Conservation (phyloP, 2,797 vertebrate species). For the Sitta carolinensis region DNA sequence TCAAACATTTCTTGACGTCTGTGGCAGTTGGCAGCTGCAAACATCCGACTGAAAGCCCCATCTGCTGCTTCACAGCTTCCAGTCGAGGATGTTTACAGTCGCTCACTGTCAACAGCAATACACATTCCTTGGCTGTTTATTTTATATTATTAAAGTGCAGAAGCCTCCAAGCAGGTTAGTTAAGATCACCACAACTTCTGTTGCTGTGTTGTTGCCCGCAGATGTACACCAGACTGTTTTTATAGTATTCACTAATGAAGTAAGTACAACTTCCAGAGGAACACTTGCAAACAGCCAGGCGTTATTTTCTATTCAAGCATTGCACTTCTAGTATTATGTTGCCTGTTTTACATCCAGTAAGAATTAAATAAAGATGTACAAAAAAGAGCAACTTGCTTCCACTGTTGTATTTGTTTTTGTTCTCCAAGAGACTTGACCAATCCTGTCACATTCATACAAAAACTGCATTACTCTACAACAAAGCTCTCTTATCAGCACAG, state of each 20-base stretch:
- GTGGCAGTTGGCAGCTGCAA: conserved; percentile 98
- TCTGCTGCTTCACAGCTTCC: conserved; percentile 92
- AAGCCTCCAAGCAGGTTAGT: conserved; percentile 43
- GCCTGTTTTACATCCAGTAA: not conserved
- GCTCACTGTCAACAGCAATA: conserved; percentile 89
- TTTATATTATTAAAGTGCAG: conserved; percentile 43
- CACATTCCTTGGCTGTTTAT: conserved; percentile 62
- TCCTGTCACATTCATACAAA: not conserved
- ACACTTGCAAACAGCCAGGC: not conserved
- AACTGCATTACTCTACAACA: not conserved
- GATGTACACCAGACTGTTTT: not conserved
- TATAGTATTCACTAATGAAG: not conserved
- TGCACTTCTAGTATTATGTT: not conserved
- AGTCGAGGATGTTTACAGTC: conserved; percentile 99
- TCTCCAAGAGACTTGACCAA: not conserved
- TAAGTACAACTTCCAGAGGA: not conserved
- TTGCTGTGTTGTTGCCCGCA: not conserved
- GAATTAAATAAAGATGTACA: not conserved
- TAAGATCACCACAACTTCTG: not conserved
- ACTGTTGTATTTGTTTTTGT: not conserved
- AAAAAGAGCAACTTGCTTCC: not conserved
- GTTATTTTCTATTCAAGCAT: not conserved
- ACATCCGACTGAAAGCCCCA: conserved; percentile 99
- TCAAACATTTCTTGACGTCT: conserved; percentile 78
- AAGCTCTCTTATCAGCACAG: not conserved